phyloP scores from a whole-genome alignment of 2,888 invertebrate genomes.

The Phytoseiulus persimilis region DNA sequence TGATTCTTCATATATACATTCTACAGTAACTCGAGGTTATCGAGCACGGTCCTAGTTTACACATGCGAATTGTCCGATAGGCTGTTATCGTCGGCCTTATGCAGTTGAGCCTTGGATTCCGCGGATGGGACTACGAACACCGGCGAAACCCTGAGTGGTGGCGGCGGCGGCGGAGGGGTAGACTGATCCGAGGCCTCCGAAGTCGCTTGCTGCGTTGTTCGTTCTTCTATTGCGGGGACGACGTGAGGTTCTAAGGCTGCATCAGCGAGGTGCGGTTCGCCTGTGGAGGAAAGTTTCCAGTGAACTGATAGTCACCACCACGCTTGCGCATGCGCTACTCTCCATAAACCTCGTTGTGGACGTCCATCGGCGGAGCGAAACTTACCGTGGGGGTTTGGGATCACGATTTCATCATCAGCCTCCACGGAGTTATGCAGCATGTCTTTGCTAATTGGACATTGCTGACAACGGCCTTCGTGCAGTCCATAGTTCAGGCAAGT shows the following conservation, averaged over 20 bases:
- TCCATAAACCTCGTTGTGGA: too few relatives aligned
- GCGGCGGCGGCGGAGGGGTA: background rate
- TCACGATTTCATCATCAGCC: constrained; percentile 18
- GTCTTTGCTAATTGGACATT: constrained; percentile 35
- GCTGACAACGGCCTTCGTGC: constrained; percentile 65
- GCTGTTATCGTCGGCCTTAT: background rate
- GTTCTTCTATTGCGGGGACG: background rate
- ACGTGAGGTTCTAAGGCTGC: background rate
- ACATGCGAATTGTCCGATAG: background rate
- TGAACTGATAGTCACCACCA: too few relatives aligned
- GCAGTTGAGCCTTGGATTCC: background rate
- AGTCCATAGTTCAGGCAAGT: constrained; percentile 81
- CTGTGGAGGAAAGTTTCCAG: background rate
- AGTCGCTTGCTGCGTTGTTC: background rate
- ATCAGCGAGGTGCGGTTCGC: background rate
- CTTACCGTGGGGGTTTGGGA: constrained; percentile 23
- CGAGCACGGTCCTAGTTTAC: background rate
- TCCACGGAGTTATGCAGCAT: constrained; percentile 38
- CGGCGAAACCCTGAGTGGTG: background rate
- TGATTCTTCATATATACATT: background rate
- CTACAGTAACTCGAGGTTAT: background rate
- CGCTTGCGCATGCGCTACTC: too few relatives aligned
- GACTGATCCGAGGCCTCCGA: background rate
- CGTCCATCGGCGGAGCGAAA: background rate
- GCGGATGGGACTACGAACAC: background rate